Base-by-base conservation (phyloP, 92 coral and sea anemone species). In the Palythoa heliodiscus region DNA sequence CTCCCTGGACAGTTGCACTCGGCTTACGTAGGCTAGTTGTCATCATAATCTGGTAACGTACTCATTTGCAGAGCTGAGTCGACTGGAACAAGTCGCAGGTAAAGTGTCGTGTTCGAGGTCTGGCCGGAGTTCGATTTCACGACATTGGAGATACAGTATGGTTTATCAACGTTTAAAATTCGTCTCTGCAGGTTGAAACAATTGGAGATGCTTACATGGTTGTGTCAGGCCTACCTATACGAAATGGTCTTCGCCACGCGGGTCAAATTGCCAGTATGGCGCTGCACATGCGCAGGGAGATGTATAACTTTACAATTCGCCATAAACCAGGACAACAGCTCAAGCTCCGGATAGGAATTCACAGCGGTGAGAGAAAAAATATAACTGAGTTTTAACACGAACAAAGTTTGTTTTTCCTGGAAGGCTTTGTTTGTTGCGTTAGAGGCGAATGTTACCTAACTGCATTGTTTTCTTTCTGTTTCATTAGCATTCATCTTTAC, bases 121-220 rank as follows among this genome's bases (percentile, higher is more conserved):
- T 43, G 50, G 50, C 50, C 50, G 4, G 50, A 7, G 9, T 1
- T 43, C 50, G 50, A 8, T 3, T 7, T 43, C 50, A 43, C 50
- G 50, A 8, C 50, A 5, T 43, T 43, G 9, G 50, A 43, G 50
- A 43, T 5, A 1, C 48, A 16, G 10, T 47, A 17, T 12, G 11
- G 11, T 80, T 80, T 47, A 43, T 15, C n/a, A 8, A 50, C 2
- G 2, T 64, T 19, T 35, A 53, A 15, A 40, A 22, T 22, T 78
- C 11, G 43, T 66, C 47, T 43, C 16, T 64, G 54, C 84, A 96
- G 99, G 99, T 96, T 25, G 99, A 96, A 86, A 96, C 98, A 20
- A 96, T 96, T 50, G 98, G 98, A 53, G 98, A 96, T 83, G 98
- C 98, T 14, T 96, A 96, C 87, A 96, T 96, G 98, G 98, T 96